Base-by-base conservation (phyloP, 2,797 vertebrate genomes). In the Coreius guichenoti region DNA sequence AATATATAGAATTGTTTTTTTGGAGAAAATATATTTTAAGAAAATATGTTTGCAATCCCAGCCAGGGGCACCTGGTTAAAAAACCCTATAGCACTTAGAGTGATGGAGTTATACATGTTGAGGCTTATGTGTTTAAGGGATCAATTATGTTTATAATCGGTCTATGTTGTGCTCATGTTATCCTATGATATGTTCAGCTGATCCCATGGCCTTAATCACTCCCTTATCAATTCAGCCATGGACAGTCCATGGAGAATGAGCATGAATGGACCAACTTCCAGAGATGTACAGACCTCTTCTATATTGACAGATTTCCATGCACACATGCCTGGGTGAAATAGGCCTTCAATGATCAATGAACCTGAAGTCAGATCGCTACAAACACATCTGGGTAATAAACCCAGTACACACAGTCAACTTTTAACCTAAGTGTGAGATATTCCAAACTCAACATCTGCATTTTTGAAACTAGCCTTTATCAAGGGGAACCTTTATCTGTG, bases 101-200 rank as follows among this genome's bases (percentile, higher is more conserved):
- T 43, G 36, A 61, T 31, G 16, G 19, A 43, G 29, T 49, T 36
- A 49, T 47, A 43, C 39, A 47, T 80, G 54, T 14, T 14, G 26
- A 36, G 54, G 70, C 13, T 31, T 70, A 13, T n/a, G 70, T 65
- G 23, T 75, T 17, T 65, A 58, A 54, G 89, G 88, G 91, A 47
- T 93, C 92, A 88, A 79, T 88, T 90, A 23, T 69, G 21, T 54
- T 69, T 90, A 65, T 94, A 94, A 94, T 93, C 92, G 21, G 91
- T 91, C 90, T 90, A 91, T 89, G 91, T 89, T 87, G 21, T 88
- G 91, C 90, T 74, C 23, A 90, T 90, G 89, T 86, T 89, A 92
- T 91, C 89, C 86, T 89, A 86, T 78, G 86, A 90, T 79, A 45
- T 76, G 23, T 87, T 87, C 65, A 81, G 78, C 72, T 39, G 81